Base-by-base conservation (phyloP, 1,140 invertebrate genomes). In the Halictus rubicundus region DNA sequence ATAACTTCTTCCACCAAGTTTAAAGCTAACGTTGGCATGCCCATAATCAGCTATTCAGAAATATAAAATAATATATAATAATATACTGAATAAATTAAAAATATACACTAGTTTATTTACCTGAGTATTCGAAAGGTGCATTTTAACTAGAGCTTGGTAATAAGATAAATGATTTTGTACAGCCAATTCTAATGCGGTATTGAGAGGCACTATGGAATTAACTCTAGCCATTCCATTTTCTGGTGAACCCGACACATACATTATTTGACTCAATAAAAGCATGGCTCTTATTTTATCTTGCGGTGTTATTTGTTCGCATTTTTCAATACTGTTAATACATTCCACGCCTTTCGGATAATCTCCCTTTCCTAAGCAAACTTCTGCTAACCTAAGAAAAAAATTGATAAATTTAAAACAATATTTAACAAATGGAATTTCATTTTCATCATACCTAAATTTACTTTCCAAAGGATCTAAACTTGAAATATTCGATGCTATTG, bases 91-190 rank as follows among this genome's bases (percentile, higher is more conserved):
- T 60, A 52, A 49, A 49, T 66, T 32, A 8, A 57, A 64, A 37
- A 42, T 52, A 57, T 16, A 16, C 42, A 60, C 21, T 27, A 81
- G 70, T 69, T 59, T 7, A 61, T 19, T 87, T 88, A 95, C 94
- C 91, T 95, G 95, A 42, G 94, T 93, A 88, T 96, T 96, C 0
- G 97, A 97, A 61, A 98, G 94, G 85, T 97, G 94, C 92, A 97
- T 94, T 85, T 96, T 95, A n/a, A 96, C 94, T 27, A 97, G 88
- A 1, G 96, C 95, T 66, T 95, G 94, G 72, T 96, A 94, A 87
- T 96, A 97, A 72, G 96, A 95, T 82, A 98, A 93, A 91, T 97
- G 95, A 85, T 96, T 95, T 23, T 94, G 94, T 54, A 94, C 94
- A 16, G 96, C 95, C 64, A 96, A 92, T 37, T 96, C 94, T 21